Evolutionary conservation across 2,888 invertebrate genomes (phyloP).

Genomic region (Mythimna vitellina): DNA sequence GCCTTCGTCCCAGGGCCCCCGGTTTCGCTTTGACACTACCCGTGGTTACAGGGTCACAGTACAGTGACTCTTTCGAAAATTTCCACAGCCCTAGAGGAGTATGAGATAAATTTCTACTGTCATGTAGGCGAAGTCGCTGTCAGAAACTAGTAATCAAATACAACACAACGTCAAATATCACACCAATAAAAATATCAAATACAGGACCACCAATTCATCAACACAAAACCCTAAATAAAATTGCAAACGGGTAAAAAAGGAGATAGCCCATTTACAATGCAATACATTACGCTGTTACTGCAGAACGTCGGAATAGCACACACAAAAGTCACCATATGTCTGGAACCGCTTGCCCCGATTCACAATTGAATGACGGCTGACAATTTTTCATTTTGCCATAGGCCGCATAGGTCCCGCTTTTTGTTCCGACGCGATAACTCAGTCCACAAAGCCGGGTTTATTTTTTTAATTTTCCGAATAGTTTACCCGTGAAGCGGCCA

Average conservation of each 20-base stretch:
- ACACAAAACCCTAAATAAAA: not conserved
- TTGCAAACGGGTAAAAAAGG: not conserved
- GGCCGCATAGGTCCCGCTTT: constrained; percentile 38
- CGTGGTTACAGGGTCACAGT: no score
- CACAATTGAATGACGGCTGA: constrained; percentile 53
- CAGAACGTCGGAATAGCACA: constrained; percentile 18
- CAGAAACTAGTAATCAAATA: no score
- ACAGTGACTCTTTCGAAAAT: no score
- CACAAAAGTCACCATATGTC: constrained; percentile 41
- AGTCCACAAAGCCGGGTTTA: constrained; percentile 40
- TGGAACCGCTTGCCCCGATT: constrained; percentile 36
- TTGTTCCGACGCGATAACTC: constrained; percentile 58
- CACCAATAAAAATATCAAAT: constrained; percentile 10
- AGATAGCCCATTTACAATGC: constrained; percentile 17
- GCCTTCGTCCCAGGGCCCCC: no score
- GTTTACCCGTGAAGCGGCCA: constrained; percentile 46
- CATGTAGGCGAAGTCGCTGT: no score
- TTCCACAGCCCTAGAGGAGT: no score
- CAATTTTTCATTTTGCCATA: constrained; percentile 60
- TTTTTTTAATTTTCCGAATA: constrained; percentile 61
- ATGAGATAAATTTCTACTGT: no score
- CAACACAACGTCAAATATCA: not conserved
- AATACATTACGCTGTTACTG: not conserved
- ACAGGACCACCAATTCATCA: not conserved
- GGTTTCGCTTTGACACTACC: no score